phyloP scores from a whole-genome alignment of 2,888 invertebrate species.

The Eupithecia dodoneata region DNA sequence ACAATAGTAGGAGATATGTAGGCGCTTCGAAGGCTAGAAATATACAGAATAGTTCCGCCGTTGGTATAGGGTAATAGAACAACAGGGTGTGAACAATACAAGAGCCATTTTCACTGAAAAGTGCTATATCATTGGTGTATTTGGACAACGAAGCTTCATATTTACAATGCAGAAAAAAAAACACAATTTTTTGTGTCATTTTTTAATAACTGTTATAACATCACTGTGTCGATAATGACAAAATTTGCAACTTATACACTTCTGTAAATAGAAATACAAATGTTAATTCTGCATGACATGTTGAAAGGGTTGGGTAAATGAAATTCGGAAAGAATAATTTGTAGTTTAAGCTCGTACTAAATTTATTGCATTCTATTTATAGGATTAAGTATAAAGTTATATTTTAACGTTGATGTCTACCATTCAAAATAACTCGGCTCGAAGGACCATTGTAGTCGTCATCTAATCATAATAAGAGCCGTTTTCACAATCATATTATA shows the following conservation, averaged over 20 bases:
- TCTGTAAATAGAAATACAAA: neutral
- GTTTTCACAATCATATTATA: neutral
- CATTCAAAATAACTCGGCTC: slow-evolving; percentile 15
- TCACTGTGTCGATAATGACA: neutral
- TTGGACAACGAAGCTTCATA: slow-evolving; percentile 1
- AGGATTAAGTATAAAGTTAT: neutral
- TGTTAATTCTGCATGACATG: neutral
- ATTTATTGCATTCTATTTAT: neutral
- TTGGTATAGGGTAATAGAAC: slow-evolving; percentile 45
- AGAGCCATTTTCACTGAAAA: neutral
- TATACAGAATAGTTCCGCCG: slow-evolving; percentile 72
- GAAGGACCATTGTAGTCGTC: slow-evolving; percentile 11
- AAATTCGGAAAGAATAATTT: neutral
- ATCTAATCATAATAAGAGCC: neutral
- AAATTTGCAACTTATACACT: neutral
- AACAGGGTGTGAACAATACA: slow-evolving; percentile 64
- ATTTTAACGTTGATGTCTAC: neutral
- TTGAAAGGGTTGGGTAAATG: neutral
- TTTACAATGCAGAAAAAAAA: neutral
- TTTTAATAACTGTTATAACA: neutral
- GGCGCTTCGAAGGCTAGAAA: slow-evolving; percentile 73
- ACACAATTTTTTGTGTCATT: too few species aligned
- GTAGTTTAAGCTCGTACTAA: neutral
- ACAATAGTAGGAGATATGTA: slow-evolving; percentile 81
- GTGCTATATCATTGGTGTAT: neutral